Base-by-base conservation (phyloP, 1,140 invertebrate species). In the Lerema accius region DNA sequence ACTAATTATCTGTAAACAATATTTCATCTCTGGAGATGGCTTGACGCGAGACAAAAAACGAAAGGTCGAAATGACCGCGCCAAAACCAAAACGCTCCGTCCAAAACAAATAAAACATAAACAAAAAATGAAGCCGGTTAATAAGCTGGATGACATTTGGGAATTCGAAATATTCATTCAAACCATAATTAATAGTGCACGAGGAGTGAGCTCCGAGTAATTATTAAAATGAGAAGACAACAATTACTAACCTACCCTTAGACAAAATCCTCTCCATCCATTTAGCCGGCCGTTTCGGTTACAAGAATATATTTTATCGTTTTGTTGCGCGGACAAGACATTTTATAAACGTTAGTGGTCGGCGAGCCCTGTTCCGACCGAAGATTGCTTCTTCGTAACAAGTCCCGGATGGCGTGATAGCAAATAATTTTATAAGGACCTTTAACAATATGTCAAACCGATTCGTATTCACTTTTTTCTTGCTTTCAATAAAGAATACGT, bases 141-240 rank as follows among this genome's bases (percentile, higher is more conserved):
- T 90, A 88, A 90, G 86, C 84, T 86, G 85, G 83, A 90, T 90
- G 88, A 90, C 88, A 90, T 90, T 90, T 86, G 77, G 84, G 86
- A 89, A 90, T 89, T 90, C 80, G 74, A 90, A 86, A 89, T 80
- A 90, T 87, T 77, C 82, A 79, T 84, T 82, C 80, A 78, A 83
- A 83, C 67, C 76, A 84, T 89, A 84, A 90, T 90, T 90, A 89
- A 90, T 85, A 81, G 82, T 82, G 76, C 69, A 76, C 78, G 69
- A 75, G 78, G 78, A 80, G 74, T 78, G 74, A 76, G 73, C 70
- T 79, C 67, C 60, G 65, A 77, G 75, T 72, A 67, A 74, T 82
- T 80, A 83, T 86, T 82, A 84, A 81, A 82, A 84, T 71, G 71
- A 86, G 71, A 78, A 81, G 73, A 76, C 70, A 76, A 78, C 71